phyloP scores from a whole-genome alignment of 2,888 invertebrate species.

The Phymatocera aterrima region DNA sequence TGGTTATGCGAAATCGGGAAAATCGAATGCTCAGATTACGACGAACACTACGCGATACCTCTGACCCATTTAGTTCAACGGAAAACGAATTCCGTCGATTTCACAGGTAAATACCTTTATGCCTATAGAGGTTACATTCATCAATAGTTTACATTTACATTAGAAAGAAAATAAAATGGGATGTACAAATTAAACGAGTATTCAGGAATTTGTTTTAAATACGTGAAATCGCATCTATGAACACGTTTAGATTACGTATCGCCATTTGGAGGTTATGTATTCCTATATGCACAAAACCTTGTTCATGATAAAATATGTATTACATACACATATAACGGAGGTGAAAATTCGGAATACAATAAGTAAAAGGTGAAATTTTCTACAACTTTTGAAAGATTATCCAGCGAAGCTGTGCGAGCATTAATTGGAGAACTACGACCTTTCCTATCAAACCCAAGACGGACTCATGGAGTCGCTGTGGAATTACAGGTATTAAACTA shows the following conservation, averaged over 20 bases:
- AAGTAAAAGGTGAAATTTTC: conserved; percentile 34
- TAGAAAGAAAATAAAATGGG: conserved; percentile 9
- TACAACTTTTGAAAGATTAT: conserved; percentile 49
- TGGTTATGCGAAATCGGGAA: conserved; percentile 40
- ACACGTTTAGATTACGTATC: background rate
- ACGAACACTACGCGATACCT: conserved; percentile 40
- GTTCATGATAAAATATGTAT: conserved; percentile 4
- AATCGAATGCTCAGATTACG: conserved; percentile 41
- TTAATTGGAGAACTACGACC: background rate
- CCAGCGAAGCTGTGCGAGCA: conserved; percentile 26
- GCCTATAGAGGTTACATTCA: conserved; percentile 27
- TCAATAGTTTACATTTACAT: conserved; percentile 38
- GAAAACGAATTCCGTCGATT: conserved; percentile 46
- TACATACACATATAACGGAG: background rate
- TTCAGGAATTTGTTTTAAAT: conserved; percentile 52
- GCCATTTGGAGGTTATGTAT: conserved; percentile 3
- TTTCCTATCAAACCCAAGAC: conserved; percentile 15
- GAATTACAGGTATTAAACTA: conserved; percentile 8
- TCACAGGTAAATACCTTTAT: conserved; percentile 42
- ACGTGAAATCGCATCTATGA: conserved; percentile 16
- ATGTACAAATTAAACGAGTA: conserved; percentile 13
- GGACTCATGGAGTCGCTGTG: background rate
- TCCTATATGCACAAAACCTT: conserved; percentile 12
- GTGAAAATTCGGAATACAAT: background rate
- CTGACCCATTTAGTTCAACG: conserved; percentile 40